These are phyloP conservation scores for Cardinalis cardinalis DNA, from an alignment of 2,113 vertebrate species.

Conservation along the genomic window DNA sequence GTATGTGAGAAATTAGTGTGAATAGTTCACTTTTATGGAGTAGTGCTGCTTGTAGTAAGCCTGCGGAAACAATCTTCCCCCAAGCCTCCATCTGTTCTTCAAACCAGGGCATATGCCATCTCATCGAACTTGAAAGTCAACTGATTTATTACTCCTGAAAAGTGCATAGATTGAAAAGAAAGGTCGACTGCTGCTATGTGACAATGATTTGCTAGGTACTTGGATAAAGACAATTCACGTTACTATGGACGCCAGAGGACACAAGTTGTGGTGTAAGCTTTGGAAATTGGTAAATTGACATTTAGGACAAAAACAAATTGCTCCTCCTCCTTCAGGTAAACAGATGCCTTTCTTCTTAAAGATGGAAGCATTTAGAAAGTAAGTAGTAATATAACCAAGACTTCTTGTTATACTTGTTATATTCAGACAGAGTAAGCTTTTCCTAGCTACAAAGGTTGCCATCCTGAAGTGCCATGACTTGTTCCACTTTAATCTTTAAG, in stretches of 20 bases:
- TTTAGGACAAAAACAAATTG: conserved; percentile 37
- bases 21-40: conserved; percentile 79
- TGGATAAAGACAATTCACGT: conserved; percentile 69
- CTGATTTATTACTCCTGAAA: conserved; percentile 80
- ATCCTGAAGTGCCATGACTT: neutral
- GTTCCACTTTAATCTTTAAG: conserved; percentile 42
- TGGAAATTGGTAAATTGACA: conserved; percentile 29
- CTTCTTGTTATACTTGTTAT: neutral
- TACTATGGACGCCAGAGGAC: conserved; percentile 53
- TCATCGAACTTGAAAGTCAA: conserved; percentile 76
- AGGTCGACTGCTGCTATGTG: conserved; percentile 65
- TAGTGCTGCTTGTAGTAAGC: conserved; percentile 75
- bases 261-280: conserved; percentile 38
- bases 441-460: neutral
- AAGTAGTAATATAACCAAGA: neutral
- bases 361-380: neutral
- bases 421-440: neutral
- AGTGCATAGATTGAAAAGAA: conserved; percentile 74
- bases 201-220: conserved; percentile 73
- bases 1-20: conserved; percentile 80
- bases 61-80: conserved; percentile 80
- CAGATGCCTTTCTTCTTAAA: neutral
- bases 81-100: conserved; percentile 85
- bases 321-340: conserved; percentile 2
- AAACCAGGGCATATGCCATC: conserved; percentile 81